phyloP scores from a whole-genome alignment of 1,140 invertebrate species.

The Aplysia californica region DNA sequence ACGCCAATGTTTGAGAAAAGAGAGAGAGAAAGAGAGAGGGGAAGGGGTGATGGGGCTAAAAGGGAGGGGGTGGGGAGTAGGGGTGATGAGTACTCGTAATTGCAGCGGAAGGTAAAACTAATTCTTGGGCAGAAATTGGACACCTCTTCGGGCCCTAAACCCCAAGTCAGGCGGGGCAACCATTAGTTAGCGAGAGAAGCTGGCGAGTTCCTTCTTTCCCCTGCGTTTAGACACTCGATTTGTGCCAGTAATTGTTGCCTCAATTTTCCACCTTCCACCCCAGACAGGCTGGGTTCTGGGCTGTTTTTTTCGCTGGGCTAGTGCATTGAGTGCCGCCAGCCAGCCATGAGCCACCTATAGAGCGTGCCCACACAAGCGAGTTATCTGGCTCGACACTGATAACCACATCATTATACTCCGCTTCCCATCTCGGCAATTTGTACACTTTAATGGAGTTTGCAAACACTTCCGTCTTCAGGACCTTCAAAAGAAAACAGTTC shows the following conservation, averaged over 20 bases:
- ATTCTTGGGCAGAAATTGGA: too few species aligned
- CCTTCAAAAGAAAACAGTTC: background rate
- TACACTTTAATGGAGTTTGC: conserved; percentile 12
- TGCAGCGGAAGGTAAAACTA: too few species aligned
- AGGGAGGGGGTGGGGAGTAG: too few species aligned
- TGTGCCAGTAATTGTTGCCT: background rate
- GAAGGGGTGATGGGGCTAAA: too few species aligned
- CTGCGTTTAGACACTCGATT: too few species aligned
- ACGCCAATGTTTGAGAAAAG: too few species aligned
- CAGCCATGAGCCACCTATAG: background rate
- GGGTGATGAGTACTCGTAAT: too few species aligned
- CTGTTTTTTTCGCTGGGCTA: background rate
- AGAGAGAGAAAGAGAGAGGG: too few species aligned
- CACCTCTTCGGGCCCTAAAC: too few species aligned
- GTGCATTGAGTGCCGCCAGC: background rate
- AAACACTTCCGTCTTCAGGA: background rate
- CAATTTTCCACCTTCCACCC: background rate
- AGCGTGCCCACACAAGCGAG: background rate
- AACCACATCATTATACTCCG: background rate
- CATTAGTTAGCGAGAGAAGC: too few species aligned
- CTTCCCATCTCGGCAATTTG: background rate
- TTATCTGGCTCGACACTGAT: conserved; percentile 10
- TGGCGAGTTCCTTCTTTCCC: too few species aligned
- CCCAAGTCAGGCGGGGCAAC: too few species aligned
- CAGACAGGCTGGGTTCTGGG: background rate